Percentiles rank a stretch among this genome's conserved stretches.
phyloP scores from a whole-genome alignment of 2,113 vertebrate genomes.

The Orycteropus afer region DNA sequence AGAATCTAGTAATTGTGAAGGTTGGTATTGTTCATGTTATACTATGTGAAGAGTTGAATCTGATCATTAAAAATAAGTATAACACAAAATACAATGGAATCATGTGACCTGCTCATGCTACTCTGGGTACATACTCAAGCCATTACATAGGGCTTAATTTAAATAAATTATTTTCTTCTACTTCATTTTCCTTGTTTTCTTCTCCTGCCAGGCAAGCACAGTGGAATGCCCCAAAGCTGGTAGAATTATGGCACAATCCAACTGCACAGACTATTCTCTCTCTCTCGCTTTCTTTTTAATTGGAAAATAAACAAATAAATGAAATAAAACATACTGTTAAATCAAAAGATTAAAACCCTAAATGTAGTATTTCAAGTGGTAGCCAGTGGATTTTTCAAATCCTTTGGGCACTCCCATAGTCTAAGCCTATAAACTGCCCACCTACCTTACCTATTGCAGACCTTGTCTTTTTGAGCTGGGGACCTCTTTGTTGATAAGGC shows the following conservation, averaged over 20 bases:
- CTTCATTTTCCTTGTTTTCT: conserved; percentile 23
- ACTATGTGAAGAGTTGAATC: neutral
- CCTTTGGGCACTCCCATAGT: neutral
- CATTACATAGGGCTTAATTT: neutral
- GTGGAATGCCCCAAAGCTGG: neutral
- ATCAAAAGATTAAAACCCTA: neutral
- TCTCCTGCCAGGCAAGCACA: neutral
- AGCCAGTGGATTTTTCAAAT: neutral
- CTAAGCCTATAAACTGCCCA: neutral
- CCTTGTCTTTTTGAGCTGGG: neutral
- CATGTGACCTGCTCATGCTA: neutral
- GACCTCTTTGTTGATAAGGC: neutral
- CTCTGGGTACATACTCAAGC: neutral
- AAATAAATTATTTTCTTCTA: neutral
- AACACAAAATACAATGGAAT: neutral
- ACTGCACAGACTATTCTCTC: neutral
- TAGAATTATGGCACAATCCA: neutral
- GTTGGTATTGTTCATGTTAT: neutral
- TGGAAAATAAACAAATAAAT: neutral
- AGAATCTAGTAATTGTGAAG: conserved; percentile 8
- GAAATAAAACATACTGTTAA: neutral
- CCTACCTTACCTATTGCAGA: neutral
- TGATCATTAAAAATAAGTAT: neutral
- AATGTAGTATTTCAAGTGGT: neutral
- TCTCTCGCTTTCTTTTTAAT: conserved; percentile 10